These are phyloP conservation scores for Pempheris klunzingeri DNA, from an alignment of 2,797 vertebrate genomes.

Conservation along the genomic window DNA sequence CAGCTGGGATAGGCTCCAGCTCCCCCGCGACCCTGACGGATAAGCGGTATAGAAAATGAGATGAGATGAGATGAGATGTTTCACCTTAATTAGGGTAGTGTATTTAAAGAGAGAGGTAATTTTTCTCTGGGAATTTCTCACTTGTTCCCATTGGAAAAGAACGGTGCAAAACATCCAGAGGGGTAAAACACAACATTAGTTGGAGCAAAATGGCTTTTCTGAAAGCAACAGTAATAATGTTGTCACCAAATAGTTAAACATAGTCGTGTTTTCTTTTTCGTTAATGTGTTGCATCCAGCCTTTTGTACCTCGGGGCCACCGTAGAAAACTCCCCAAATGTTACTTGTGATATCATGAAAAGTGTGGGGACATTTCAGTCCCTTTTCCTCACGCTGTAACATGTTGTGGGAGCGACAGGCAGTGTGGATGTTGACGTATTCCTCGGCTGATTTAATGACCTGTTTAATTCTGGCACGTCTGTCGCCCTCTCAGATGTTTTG, in stretches of 20 bases:
- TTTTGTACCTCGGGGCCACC: slow-evolving; percentile 7
- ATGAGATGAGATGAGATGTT: too few species aligned
- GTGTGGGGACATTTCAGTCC: slow-evolving; percentile 17
- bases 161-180: neutral
- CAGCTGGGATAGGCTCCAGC: too few species aligned
- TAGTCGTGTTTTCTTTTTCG: neutral
- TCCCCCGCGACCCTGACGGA: too few species aligned
- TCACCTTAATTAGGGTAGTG: too few species aligned
- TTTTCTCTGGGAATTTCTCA: neutral
- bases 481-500: slow-evolving; percentile 82
- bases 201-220: neutral
- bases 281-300: neutral
- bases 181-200: neutral
- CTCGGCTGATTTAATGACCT: slow-evolving; percentile 84
- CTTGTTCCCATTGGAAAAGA: neutral
- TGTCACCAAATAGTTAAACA: neutral
- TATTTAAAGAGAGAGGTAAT: neutral
- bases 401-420: slow-evolving; percentile 61
- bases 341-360: slow-evolving; percentile 13
- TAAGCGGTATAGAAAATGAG: too few species aligned
- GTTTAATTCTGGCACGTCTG: slow-evolving; percentile 81
- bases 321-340: neutral
- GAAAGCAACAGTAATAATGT: neutral
- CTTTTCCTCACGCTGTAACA: slow-evolving; percentile 44
- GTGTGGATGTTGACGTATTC: slow-evolving; percentile 80